Evolutionary conservation across 2,888 invertebrate species (phyloP).

Genomic region (Spilosoma lubricipeda): DNA sequence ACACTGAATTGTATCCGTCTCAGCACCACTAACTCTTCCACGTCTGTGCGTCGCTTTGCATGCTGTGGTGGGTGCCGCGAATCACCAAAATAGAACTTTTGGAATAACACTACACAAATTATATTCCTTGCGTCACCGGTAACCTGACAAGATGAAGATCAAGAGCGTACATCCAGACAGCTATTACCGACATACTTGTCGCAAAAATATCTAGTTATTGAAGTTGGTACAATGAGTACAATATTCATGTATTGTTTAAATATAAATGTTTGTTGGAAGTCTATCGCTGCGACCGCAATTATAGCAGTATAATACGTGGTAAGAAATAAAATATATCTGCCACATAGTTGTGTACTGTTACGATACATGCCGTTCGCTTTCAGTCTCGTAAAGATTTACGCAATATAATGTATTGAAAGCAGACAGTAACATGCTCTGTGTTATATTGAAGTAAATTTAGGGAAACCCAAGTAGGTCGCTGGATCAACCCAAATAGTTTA

Average conservation of each 20-base stretch:
- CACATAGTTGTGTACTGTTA: neutral
- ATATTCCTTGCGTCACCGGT: conserved; percentile 81
- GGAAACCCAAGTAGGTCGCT: conserved; percentile 35
- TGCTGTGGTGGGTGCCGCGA: conserved; percentile 74
- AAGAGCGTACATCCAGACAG: conserved; percentile 65
- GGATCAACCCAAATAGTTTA: conserved; percentile 37
- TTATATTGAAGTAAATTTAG: conserved; percentile 35
- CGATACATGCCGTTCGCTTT: neutral
- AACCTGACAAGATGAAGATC: conserved; percentile 77
- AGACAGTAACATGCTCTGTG: conserved; percentile 20
- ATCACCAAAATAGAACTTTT: conserved; percentile 84
- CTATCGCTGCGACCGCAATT: neutral
- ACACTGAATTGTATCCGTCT: conserved; percentile 67
- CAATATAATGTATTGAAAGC: conserved; percentile 10
- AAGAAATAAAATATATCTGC: conserved; percentile 20
- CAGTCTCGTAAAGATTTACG: neutral
- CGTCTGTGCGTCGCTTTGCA: conserved; percentile 71
- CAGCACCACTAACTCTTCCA: conserved; percentile 71
- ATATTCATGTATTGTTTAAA: neutral
- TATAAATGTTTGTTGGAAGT: neutral
- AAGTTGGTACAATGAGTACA: neutral
- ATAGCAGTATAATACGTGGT: conserved; percentile 2
- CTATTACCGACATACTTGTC: conserved; percentile 31
- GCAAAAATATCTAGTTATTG: conserved; percentile 17
- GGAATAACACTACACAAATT: conserved; percentile 84